A percentile compares a stretch with the other conserved stretches of the same genome.
Conservation (phyloP, 1,140 invertebrate species). For the Scaptomyza hsui region DNA sequence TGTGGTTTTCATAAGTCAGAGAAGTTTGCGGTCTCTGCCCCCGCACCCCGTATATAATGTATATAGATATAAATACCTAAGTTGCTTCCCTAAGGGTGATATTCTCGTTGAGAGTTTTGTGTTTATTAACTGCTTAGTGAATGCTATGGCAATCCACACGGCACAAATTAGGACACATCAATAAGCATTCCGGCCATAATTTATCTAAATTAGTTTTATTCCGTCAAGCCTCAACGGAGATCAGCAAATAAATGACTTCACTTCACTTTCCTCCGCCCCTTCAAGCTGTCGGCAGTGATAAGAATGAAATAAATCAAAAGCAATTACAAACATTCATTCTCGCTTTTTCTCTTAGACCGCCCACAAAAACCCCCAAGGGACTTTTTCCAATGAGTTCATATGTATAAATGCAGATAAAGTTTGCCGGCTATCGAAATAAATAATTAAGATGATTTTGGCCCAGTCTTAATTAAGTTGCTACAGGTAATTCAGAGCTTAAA, state of each 20-base stretch:
- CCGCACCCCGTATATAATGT: neutral
- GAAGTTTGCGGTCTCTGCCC: conserved; percentile 1
- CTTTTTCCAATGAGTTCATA: conserved; percentile 2
- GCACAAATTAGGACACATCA: conserved; percentile 56
- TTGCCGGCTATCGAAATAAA: conserved; percentile 30
- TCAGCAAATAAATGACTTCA: conserved; percentile 67
- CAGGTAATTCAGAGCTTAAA: conserved; percentile 52
- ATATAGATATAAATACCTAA: neutral
- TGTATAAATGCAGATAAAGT: conserved; percentile 9
- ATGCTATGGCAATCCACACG: conserved; percentile 5
- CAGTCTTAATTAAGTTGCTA: conserved; percentile 65
- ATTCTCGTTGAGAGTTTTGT: neutral
- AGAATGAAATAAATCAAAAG: conserved; percentile 79
- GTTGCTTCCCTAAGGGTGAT: neutral
- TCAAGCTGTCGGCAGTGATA: conserved; percentile 33
- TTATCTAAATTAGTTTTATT: conserved; percentile 73
- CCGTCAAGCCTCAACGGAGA: conserved; percentile 55
- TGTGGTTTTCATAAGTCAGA: conserved; percentile 18
- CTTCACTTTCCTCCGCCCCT: conserved; percentile 19
- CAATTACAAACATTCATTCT: conserved; percentile 75
- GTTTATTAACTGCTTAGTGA: neutral
- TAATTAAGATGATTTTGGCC: conserved; percentile 67
- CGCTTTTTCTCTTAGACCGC: conserved; percentile 43
- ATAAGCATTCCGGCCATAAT: conserved; percentile 68
- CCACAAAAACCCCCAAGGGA: neutral